Base-by-base conservation (phyloP, 2,888 invertebrate species). In the Oligia strigilis region DNA sequence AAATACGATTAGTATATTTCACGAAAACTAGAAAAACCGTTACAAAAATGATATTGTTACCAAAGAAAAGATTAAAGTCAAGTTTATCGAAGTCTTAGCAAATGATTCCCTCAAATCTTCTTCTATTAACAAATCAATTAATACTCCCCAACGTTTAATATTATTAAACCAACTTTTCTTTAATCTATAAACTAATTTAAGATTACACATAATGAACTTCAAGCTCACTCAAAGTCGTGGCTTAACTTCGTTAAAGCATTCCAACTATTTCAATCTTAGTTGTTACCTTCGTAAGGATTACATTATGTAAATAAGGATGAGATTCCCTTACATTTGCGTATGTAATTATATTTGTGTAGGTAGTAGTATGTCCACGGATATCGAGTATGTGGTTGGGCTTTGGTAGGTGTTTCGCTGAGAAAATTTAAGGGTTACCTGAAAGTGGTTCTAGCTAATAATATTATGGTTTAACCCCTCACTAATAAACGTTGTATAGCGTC, bases 181-280 rank as follows among this genome's bases (percentile, higher is more conserved):
- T 62, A 83, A 83, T 72, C 58, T 55, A 19, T 65, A 36, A 75
- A 75, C 70, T 78, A 76, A 85, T 85, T 77, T 46, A 55, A 77
- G 75, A 83, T 77, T 65, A 77, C 65, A 52, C 46, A 78, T 79
- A 76, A 79, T 88, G 52, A 87, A 82, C 62, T 85, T 78, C 11
- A 17, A 23, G 23, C 29, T 40, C 43, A 14, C 72, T 29, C 71
- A 77, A 86, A 83, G 75, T 75, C 62, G 4, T 14, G 6, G 52
- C 65, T 67, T 72, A 83, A 78, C 79, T 86, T 77, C 77, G 70
- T 49, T 46, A 78, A 46, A 77, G 78, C 69, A 78, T 78, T 70
- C 55, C 14, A 87, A 87, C 88, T 87, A 88, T 88, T 88, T 88
- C 87, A 86, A 87, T 87, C 86, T 86, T 81, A 77, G 55, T 84